These are phyloP conservation scores for Crossoptilon crossoptilon DNA, from an alignment of 2,797 vertebrate species.

Conservation along the genomic window DNA sequence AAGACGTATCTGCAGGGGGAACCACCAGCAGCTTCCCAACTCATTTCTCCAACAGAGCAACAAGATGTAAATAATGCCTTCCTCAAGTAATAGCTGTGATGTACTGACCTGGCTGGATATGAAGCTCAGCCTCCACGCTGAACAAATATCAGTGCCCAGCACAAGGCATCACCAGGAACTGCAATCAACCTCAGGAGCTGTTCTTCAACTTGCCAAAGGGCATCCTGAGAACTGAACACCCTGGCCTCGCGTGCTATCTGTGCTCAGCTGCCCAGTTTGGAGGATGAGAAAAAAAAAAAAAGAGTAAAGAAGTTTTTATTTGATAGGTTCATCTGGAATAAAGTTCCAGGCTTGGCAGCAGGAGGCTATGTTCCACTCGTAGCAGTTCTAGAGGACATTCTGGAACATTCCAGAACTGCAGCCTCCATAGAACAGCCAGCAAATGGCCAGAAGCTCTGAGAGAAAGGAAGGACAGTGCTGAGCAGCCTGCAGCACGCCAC, in stretches of 20 bases:
- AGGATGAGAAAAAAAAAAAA: no score
- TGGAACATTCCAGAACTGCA: not conserved
- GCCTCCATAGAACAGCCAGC: accelerated
- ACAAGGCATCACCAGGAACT: not conserved
- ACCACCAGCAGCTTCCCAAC: not conserved
- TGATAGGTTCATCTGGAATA: no score
- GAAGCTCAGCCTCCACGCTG: not conserved
- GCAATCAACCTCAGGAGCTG: no score
- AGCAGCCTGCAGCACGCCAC: not conserved
- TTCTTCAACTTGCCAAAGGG: not conserved
- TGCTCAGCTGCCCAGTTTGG: not conserved
- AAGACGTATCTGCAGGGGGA: not conserved
- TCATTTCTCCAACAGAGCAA: not conserved
- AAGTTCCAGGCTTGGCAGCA: not conserved
- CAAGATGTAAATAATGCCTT: not conserved
- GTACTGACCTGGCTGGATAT: not conserved
- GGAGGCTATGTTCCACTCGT: not conserved
- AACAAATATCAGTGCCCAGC: not conserved
- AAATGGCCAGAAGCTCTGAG: accelerated
- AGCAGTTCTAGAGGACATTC: not conserved
- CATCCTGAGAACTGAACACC: accelerated
- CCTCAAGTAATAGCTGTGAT: not conserved
- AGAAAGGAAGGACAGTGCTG: accelerated
- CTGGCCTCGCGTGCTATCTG: accelerated
- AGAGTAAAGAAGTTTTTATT: not conserved